Evolutionary conservation across 2,113 vertebrate genomes (phyloP).

Genomic region (Arizona elegans): DNA sequence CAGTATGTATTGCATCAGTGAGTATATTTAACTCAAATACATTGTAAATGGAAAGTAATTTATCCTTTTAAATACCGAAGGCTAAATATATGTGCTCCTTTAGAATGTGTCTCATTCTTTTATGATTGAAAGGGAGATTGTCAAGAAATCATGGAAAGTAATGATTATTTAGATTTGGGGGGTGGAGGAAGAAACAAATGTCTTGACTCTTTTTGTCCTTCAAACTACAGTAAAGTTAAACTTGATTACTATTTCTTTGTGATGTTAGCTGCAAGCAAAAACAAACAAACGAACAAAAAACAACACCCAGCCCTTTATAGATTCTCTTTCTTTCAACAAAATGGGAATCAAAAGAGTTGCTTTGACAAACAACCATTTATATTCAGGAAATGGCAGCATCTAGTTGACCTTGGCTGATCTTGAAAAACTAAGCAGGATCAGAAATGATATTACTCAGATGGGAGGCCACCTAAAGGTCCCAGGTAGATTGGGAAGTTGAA

Average conservation of each 20-base stretch:
- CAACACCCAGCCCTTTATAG: background rate
- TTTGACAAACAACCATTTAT: background rate
- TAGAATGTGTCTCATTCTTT: background rate
- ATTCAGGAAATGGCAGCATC: background rate
- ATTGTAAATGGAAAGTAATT: background rate
- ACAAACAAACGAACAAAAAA: background rate
- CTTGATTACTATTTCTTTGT: background rate
- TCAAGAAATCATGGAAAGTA: background rate
- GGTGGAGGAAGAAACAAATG: background rate
- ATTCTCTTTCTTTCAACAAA: background rate
- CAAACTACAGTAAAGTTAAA: background rate
- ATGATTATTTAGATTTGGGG: background rate
- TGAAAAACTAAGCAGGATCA: background rate
- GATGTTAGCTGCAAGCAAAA: background rate
- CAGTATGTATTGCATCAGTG: background rate
- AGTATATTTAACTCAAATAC: background rate
- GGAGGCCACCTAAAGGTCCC: background rate
- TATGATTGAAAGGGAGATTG: background rate
- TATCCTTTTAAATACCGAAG: background rate
- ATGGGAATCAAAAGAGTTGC: background rate
- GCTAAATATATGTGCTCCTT: background rate
- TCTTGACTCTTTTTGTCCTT: background rate
- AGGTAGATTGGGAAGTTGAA: background rate
- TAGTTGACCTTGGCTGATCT: background rate
- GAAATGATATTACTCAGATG: background rate